These are phyloP conservation scores for Scaptomyza graminum DNA, from an alignment of 1,140 invertebrate genomes.

Conservation along the genomic window DNA sequence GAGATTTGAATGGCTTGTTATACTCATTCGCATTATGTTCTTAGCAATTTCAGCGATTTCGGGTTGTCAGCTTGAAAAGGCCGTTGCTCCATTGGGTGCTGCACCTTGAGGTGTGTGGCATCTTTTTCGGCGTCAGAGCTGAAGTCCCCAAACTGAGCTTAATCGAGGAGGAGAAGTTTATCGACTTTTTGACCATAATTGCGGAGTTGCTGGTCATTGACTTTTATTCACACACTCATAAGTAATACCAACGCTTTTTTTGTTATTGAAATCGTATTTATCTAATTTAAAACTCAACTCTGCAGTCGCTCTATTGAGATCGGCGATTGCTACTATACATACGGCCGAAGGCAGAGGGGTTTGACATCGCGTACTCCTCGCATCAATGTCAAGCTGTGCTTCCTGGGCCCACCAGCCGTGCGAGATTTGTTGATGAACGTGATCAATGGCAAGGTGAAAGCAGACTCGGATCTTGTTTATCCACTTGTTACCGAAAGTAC, in stretches of 20 bases:
- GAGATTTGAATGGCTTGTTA: no score
- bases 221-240: neutral
- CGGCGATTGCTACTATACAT: slow-evolving; percentile 19
- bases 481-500: neutral
- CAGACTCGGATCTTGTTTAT: neutral
- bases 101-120: slow-evolving; percentile 12
- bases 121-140: neutral
- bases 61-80: neutral
- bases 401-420: slow-evolving; percentile 5
- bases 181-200: slow-evolving; percentile 18
- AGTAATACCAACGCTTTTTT: slow-evolving; percentile 8
- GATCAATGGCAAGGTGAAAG: slow-evolving; percentile 20
- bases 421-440: slow-evolving; percentile 3
- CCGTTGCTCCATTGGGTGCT: slow-evolving; percentile 35
- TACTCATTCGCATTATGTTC: no score
- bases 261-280: neutral
- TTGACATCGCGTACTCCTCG: neutral
- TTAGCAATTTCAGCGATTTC: slow-evolving; percentile 33
- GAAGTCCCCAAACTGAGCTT: neutral
- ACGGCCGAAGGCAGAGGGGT: neutral
- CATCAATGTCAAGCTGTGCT: neutral
- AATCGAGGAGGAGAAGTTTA: slow-evolving; percentile 13
- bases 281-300: neutral
- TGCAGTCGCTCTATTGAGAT: slow-evolving; percentile 15
- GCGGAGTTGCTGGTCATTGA: slow-evolving; percentile 40